Base-by-base conservation (phyloP, 2,888 invertebrate genomes). In the Plebejus argus region DNA sequence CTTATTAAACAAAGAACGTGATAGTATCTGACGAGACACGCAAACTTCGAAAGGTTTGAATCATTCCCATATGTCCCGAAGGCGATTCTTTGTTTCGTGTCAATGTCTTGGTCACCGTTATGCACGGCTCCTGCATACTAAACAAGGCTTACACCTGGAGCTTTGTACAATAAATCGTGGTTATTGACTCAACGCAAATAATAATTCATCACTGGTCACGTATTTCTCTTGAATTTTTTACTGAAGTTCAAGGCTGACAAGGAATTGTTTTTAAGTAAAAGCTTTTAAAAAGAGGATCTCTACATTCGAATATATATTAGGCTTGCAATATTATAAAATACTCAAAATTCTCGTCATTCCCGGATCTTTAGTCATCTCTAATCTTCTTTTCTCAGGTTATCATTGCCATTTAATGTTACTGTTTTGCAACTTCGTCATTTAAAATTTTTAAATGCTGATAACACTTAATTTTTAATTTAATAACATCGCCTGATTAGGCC, bases 81-180 rank as follows among this genome's bases (percentile, higher is more conserved):
- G 78, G 53, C 70, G 56, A 78, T 20, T 76, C 76, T 70, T 70
- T 87, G 87, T 85, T 88, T 86, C 85, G 84, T 85, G 71, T 45
- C 53, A 80, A 77, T 79, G 81, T 81, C 76, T 77, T 76, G 20
- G 79, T 78, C 82, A 88, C 90, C 90, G 90, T 89, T 90, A 90
- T 77, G 35, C 80, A 39, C 79, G 78, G 81, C 82, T 75, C 81
- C 78, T 81, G 90, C 85, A 90, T 90, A 88, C 87, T 82, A 85
- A 90, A 87, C 23, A 78, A 58, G n/a, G n/a, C n/a, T 56, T 39
- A 45, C 10, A 33, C 33, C 28, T 15, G 66, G 18, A 66, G 28
- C 66, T 66, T 66, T 66, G 66, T 66, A 28, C 61, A 3, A 45
- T 45, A 45, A 66, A 66, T 58, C 10, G 18, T 66, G 15, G 66